Base-by-base conservation (phyloP, 2,888 invertebrate genomes). In the Cancer borealis region DNA sequence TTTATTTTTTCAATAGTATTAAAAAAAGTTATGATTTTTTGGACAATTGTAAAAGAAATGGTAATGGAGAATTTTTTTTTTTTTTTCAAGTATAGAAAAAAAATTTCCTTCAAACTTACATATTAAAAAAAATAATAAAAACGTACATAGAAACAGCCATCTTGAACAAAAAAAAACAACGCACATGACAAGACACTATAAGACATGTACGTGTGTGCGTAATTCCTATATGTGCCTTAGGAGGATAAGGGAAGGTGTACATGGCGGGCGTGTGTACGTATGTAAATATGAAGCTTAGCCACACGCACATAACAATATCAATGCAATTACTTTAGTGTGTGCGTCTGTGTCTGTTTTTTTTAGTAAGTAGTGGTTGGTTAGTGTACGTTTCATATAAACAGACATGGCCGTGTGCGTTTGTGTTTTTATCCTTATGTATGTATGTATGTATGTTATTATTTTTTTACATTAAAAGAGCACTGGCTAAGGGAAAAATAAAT, bases 261-360 rank as follows among this genome's bases (percentile, higher is more conserved):
- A 84, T 84, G 26, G 21, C 73, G 73, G 10, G n/a, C 21, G 8
- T 26, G 73, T 73, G 79, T 84, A 14, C 30, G 79, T 14, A 3
- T 84, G 30, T 84, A 39, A 30, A 84, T 39, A 84, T 84, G 88
- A 60, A 60, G 49, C 1, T 21, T 49, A 39, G 60, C 14, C 3
- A 26, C 30, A 45, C 45, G 73, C 91, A 91, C 91, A 14, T 39
- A 54, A n/a, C 14, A 8, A 45, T 17, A 91, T 91, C 91, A 91
- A 91, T 91, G 91, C 91, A 91, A 91, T 91, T 91, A 66, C 30
- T 39, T 66, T 73, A 73, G 21, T 54, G 60, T 54, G 90, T 91
- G 39, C 30, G 79, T 84, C 30, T 30, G 79, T 84, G 30, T 30
- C 12, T 84, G 79, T 30, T 14, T 66, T 66, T 66, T 66, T 0